These are phyloP conservation scores for Zaprionus tsacasi DNA, from an alignment of 1,140 invertebrate species.

Conservation along the genomic window DNA sequence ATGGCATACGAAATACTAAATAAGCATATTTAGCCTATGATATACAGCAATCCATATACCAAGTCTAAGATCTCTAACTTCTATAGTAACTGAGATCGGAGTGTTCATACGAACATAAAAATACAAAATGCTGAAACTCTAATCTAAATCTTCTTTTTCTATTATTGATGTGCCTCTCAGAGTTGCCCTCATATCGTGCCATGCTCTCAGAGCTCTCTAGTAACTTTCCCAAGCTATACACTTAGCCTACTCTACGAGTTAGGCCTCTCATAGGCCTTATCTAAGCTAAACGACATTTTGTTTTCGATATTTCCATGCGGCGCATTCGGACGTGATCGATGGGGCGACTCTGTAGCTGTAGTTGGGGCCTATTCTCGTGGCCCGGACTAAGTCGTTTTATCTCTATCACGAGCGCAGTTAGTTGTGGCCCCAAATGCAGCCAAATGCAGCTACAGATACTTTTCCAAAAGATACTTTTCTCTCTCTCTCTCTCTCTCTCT, in stretches of 20 bases:
- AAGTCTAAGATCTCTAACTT: neutral
- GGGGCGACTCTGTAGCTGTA: neutral
- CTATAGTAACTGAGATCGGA: neutral
- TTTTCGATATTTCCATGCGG: slow-evolving; percentile 4
- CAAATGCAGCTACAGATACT: neutral
- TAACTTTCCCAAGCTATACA: neutral
- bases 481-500: neutral
- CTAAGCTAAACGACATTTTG: slow-evolving; percentile 2
- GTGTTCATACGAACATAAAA: neutral
- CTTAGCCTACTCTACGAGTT: too few relatives aligned
- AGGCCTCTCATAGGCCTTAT: slow-evolving; percentile 3
- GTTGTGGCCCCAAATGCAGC: slow-evolving; percentile 1
- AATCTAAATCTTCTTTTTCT: neutral
- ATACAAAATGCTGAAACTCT: neutral
- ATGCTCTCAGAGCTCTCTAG: neutral
- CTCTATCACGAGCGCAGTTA: slow-evolving; percentile 3
- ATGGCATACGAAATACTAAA: neutral
- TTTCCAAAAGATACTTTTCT: neutral
- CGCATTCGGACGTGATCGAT: neutral
- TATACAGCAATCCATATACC: neutral
- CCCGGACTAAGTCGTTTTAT: neutral
- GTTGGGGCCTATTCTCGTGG: neutral
- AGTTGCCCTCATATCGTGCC: neutral
- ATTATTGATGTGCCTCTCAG: neutral
- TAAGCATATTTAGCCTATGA: neutral